phyloP scores from a whole-genome alignment of 1,140 invertebrate species.

The Rhagoletis zephyria region DNA sequence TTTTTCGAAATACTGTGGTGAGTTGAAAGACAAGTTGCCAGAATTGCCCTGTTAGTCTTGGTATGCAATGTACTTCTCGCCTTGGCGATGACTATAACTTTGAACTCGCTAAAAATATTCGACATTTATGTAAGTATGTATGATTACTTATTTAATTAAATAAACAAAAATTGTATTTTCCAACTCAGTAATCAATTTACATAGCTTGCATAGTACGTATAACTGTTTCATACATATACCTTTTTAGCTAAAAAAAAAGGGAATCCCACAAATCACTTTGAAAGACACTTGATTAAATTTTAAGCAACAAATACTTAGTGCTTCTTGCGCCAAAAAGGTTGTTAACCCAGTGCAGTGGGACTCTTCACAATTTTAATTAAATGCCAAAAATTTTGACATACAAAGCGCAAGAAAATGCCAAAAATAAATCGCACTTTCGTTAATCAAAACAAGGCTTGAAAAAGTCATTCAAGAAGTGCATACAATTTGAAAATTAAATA shows the following conservation, averaged over 20 bases:
- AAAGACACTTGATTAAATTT: not conserved
- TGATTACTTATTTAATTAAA: no score
- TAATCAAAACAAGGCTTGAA: not conserved
- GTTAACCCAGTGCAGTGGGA: not conserved
- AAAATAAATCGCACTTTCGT: constrained; percentile 1
- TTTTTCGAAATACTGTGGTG: no score
- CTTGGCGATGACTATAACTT: no score
- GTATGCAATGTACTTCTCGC: no score
- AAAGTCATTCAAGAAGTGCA: not conserved
- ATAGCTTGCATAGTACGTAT: no score
- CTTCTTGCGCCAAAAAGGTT: not conserved
- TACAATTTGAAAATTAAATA: not conserved
- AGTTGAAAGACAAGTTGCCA: no score
- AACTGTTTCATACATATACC: no score
- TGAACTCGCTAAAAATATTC: no score
- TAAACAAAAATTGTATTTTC: no score
- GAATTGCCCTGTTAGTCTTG: no score
- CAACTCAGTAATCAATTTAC: no score
- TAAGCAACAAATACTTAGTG: not conserved
- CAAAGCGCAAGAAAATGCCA: not conserved
- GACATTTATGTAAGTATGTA: no score
- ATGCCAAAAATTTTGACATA: constrained; percentile 35
- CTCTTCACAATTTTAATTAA: constrained; percentile 41
- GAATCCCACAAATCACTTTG: not conserved
- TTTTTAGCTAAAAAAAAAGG: not conserved